These are phyloP conservation scores for Peribatodes rhomboidaria DNA, from an alignment of 2,888 invertebrate genomes.

Conservation along the genomic window DNA sequence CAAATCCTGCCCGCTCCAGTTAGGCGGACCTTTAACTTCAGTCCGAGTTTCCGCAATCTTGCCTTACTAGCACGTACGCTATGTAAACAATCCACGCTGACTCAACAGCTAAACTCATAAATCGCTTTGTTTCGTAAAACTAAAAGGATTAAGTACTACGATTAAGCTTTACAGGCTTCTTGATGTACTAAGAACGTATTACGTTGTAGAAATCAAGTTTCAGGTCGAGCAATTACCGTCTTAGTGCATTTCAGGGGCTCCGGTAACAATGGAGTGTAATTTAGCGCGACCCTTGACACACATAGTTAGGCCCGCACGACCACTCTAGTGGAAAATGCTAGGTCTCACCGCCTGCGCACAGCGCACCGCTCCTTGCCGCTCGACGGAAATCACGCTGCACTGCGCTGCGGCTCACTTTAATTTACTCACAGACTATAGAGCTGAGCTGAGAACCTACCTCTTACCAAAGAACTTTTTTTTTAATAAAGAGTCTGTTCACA, in stretches of 20 bases:
- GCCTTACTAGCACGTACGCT: constrained; percentile 37
- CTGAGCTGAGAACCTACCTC: neutral
- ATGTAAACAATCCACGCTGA: constrained; percentile 41
- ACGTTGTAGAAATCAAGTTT: constrained; percentile 45
- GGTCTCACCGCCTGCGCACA: constrained; percentile 70
- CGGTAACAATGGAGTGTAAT: constrained; percentile 77
- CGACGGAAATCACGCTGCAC: constrained; percentile 56
- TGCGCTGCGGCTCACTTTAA: constrained; percentile 6
- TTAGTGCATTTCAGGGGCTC: constrained; percentile 73
- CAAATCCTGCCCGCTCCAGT: constrained; percentile 81
- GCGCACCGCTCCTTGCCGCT: constrained; percentile 53
- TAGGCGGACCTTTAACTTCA: constrained; percentile 79
- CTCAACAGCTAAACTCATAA: constrained; percentile 19
- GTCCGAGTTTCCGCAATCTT: constrained; percentile 77
- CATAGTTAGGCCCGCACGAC: constrained; percentile 73
- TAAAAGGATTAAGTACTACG: neutral
- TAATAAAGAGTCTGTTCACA: neutral
- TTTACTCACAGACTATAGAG: too few species aligned
- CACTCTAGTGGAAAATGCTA: constrained; percentile 83
- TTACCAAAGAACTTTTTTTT: neutral
- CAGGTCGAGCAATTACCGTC: constrained; percentile 54
- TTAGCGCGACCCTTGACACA: constrained; percentile 84
- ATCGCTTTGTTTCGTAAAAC: constrained; percentile 39
- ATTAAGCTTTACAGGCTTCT: neutral
- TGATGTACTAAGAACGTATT: neutral